phyloP scores from a whole-genome alignment of 1,140 invertebrate genomes.

The Trachymyrmex cornetzi region DNA sequence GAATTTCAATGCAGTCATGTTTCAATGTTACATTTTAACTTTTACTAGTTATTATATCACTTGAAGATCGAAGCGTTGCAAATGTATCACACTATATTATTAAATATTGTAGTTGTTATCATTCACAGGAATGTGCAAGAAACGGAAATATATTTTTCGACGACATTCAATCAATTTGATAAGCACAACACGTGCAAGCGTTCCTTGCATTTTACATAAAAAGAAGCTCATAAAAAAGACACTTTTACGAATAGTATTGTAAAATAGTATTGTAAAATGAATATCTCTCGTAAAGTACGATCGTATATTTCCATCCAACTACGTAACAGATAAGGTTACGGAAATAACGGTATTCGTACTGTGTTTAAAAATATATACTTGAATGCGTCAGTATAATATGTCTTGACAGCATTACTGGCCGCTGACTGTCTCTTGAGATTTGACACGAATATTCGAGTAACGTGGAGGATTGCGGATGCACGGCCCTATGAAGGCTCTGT shows the following conservation, averaged over 20 bases:
- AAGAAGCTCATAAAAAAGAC: not conserved
- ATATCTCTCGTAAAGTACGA: not conserved
- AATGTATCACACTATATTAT: not conserved
- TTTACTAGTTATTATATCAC: not conserved
- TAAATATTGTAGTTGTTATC: conserved; percentile 3
- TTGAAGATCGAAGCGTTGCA: not conserved
- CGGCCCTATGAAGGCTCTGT: not conserved
- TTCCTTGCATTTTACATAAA: not conserved
- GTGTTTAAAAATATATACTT: not conserved
- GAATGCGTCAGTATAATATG: not conserved
- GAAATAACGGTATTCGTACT: not conserved
- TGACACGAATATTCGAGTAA: conserved; percentile 36
- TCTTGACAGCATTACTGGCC: not conserved
- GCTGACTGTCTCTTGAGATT: conserved; percentile 3
- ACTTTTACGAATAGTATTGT: not conserved
- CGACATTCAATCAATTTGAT: conserved; percentile 29
- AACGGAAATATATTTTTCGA: conserved; percentile 15
- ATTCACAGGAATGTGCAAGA: not conserved
- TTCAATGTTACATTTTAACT: conserved; percentile 6
- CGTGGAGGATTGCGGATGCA: not conserved
- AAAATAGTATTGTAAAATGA: conserved; percentile 29
- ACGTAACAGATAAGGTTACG: not conserved
- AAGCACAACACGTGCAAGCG: not conserved
- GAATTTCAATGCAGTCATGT: not conserved
- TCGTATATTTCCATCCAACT: not conserved